These are phyloP conservation scores for Maconellicoccus hirsutus DNA, from an alignment of 1,140 invertebrate genomes.

Conservation along the genomic window DNA sequence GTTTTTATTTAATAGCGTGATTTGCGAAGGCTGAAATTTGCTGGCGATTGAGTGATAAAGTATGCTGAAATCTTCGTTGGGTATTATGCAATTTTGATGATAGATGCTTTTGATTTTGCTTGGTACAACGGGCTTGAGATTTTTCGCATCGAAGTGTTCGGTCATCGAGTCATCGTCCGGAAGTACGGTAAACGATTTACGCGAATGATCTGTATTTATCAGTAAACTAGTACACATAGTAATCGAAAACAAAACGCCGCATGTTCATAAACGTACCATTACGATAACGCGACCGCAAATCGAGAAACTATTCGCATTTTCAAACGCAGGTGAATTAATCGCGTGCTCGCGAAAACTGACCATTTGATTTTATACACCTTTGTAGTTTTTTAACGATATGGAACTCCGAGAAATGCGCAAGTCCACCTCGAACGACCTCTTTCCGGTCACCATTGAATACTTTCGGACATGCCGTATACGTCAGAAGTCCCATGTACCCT, in stretches of 20 bases:
- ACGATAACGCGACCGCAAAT: background rate
- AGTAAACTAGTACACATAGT: background rate
- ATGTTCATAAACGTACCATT: too few species aligned
- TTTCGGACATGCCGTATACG: background rate
- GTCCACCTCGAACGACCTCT: slow-evolving; percentile 1
- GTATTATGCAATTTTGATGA: background rate
- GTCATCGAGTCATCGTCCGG: background rate
- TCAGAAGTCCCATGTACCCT: background rate
- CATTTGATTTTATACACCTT: background rate
- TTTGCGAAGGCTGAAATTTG: background rate
- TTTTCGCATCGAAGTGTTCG: background rate
- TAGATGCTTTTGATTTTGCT: background rate
- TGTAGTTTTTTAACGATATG: background rate
- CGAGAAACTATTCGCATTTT: background rate
- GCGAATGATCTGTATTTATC: background rate
- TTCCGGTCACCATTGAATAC: background rate
- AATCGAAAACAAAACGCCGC: background rate
- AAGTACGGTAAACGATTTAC: background rate
- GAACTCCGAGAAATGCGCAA: background rate
- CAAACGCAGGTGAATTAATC: background rate
- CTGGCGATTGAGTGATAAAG: background rate
- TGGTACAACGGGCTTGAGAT: background rate
- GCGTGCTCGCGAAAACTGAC: background rate
- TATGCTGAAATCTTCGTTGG: background rate
- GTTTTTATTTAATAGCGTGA: background rate